phyloP scores from a whole-genome alignment of 2,888 invertebrate genomes.

The Allophyes oxyacanthae region DNA sequence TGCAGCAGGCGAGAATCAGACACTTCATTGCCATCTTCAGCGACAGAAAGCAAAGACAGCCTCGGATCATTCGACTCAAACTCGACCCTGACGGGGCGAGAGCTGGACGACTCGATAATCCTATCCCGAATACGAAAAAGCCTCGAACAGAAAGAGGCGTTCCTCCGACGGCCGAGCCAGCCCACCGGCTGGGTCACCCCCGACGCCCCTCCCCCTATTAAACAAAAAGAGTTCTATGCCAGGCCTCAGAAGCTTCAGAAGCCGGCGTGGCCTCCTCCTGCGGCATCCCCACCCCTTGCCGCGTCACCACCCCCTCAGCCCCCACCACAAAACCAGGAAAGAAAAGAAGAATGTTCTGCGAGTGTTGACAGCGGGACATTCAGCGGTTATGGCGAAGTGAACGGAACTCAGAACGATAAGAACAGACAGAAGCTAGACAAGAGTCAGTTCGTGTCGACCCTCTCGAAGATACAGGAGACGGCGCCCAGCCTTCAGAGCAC shows the following conservation, averaged over 20 bases:
- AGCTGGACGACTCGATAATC: slow-evolving; percentile 92
- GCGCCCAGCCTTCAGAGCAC: slow-evolving; percentile 80
- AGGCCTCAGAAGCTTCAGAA: slow-evolving; percentile 93
- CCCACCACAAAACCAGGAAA: slow-evolving; percentile 62
- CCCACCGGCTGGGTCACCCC: slow-evolving; percentile 90
- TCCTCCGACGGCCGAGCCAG: slow-evolving; percentile 93
- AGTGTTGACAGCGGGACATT: slow-evolving; percentile 85
- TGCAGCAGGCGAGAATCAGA: slow-evolving; percentile 90
- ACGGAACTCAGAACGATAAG: slow-evolving; percentile 78
- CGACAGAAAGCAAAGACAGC: slow-evolving; percentile 91
- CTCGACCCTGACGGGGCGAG: slow-evolving; percentile 91
- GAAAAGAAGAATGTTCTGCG: slow-evolving; percentile 85
- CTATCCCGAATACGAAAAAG: slow-evolving; percentile 94
- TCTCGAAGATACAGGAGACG: slow-evolving; percentile 91
- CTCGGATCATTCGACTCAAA: slow-evolving; percentile 92
- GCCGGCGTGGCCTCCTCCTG: slow-evolving; percentile 92
- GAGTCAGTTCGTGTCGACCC: slow-evolving; percentile 88
- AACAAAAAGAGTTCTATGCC: slow-evolving; percentile 93
- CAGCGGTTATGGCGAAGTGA: slow-evolving; percentile 84
- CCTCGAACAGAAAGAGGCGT: slow-evolving; percentile 97
- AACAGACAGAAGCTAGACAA: slow-evolving; percentile 81
- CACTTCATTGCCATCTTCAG: slow-evolving; percentile 90
- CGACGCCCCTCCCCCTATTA: slow-evolving; percentile 86
- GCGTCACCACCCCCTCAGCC: slow-evolving; percentile 90
- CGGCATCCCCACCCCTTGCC: slow-evolving; percentile 81